phyloP scores from a whole-genome alignment of 2,113 vertebrate genomes.

The Upupa epops region DNA sequence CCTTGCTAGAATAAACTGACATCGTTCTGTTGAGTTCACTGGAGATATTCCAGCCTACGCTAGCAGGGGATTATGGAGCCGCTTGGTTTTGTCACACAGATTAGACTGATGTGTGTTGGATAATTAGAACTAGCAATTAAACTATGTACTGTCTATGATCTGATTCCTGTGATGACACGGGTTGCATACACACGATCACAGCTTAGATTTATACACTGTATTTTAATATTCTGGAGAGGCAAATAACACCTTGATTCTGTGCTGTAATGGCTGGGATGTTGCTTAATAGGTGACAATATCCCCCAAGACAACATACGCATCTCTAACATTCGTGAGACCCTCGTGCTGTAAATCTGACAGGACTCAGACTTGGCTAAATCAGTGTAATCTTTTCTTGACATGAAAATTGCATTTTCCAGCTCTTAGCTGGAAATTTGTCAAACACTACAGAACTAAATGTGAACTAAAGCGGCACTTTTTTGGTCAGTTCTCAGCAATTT shows the following conservation, averaged over 20 bases:
- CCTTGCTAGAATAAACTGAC: neutral
- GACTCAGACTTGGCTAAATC: neutral
- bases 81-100: constrained; percentile 1
- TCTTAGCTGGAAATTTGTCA: neutral
- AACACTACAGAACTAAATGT: neutral
- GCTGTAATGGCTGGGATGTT: neutral
- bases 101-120: neutral
- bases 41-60: neutral
- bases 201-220: neutral
- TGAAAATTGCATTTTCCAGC: neutral
- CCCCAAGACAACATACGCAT: neutral
- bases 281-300: neutral
- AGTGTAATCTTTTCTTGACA: neutral
- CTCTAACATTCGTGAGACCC: neutral
- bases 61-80: neutral
- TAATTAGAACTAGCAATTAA: neutral
- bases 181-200: neutral
- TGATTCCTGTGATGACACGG: neutral
- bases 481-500: neutral
- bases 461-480: neutral
- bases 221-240: neutral
- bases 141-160: neutral
- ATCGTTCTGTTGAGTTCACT: neutral
- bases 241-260: neutral
- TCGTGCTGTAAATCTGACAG: neutral